Evolutionary conservation across 37 sponge, comb jelly and placozoan species (phyloP), one percentile per base, ranked within the genome.

Genomic region (Haliclona indistincta): DNA sequence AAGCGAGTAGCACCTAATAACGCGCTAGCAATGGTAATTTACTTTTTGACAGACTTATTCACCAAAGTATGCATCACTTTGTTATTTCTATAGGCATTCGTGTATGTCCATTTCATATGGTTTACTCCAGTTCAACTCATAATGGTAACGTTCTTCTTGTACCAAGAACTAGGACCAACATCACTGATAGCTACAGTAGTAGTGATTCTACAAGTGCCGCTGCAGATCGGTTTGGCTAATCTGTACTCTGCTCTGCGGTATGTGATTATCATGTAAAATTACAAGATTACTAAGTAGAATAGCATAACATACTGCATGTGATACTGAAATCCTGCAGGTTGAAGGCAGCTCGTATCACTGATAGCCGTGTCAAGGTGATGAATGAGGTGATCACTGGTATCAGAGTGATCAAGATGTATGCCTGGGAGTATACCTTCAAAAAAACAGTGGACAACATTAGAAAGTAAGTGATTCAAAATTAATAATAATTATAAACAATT

Each of bases 351-450:
- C 17, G 20, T 33, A 41, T 79, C 38, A 91, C 92, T 11, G 93
- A 93, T 74, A 81, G 70, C 28, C 64, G 93, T 25, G 70, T 93
- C 0, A 60, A 62, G 39, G 54, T 88, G 43, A 93, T 93, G 89
- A 93, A 88, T 56, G 89, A 93, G 63, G 63, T 93, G 52, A 93
- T 93, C 70, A 45, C 86, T 47, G 89, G 93, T 15, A 93, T 93
- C 63, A 88, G 86, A 71, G 78, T 88, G 42, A 93, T 93, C 67
- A 93, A 93, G 80, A 93, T 93, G 93, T 93, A 93, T 64, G 93
- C 74, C 43, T 93, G 93, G 93, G 93, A 93, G 86, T 56, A 88
- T 71, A 74, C 93, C 63, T 93, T 93, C 76, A 66, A 73, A 43
- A 55, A 55, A 23, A 1, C 70, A 1, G 68, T 88, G 0, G 60